Evolutionary conservation across 1,140 invertebrate species (phyloP).

Genomic region (Zophobas morio): DNA sequence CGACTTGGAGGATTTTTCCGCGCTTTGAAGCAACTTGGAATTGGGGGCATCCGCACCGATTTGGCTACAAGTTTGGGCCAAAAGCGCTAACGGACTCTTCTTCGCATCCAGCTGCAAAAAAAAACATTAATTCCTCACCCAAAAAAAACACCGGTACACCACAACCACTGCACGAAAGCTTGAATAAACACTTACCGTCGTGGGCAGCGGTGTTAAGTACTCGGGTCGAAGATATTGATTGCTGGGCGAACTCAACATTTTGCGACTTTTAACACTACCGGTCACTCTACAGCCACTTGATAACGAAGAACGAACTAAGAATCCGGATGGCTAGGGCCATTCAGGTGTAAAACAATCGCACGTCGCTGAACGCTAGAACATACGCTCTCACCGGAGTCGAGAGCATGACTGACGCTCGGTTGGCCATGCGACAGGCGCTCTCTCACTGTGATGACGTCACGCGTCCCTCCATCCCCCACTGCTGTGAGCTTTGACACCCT

Average conservation of each 20-base stretch:
- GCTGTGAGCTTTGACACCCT: constrained; percentile 65
- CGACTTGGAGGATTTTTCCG: constrained; percentile 77
- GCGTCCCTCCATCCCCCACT: constrained; percentile 61
- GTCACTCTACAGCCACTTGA: constrained; percentile 19
- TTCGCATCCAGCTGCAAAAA: constrained; percentile 93
- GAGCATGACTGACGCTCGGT: constrained; percentile 59
- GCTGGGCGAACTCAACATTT: constrained; percentile 82
- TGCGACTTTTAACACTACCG: constrained; percentile 2
- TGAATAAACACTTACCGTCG: constrained; percentile 79
- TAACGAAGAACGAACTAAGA: constrained; percentile 11
- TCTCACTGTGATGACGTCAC: constrained; percentile 63
- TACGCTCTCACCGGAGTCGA: constrained; percentile 47
- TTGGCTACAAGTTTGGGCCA: constrained; percentile 96
- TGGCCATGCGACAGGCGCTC: constrained; percentile 58
- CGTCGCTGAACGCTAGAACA: constrained; percentile 31
- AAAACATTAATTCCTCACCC: constrained; percentile 62
- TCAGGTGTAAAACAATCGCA: constrained; percentile 43
- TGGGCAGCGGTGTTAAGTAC: constrained; percentile 90
- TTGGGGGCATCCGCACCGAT: constrained; percentile 90
- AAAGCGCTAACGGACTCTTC: constrained; percentile 92
- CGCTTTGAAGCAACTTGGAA: constrained; percentile 78
- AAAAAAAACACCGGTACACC: too few species aligned
- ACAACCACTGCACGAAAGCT: not conserved
- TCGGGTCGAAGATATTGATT: constrained; percentile 94
- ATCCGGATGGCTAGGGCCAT: constrained; percentile 27